Base-by-base conservation (phyloP, 2,113 vertebrate genomes). In the Ageneiosus marmoratus region DNA sequence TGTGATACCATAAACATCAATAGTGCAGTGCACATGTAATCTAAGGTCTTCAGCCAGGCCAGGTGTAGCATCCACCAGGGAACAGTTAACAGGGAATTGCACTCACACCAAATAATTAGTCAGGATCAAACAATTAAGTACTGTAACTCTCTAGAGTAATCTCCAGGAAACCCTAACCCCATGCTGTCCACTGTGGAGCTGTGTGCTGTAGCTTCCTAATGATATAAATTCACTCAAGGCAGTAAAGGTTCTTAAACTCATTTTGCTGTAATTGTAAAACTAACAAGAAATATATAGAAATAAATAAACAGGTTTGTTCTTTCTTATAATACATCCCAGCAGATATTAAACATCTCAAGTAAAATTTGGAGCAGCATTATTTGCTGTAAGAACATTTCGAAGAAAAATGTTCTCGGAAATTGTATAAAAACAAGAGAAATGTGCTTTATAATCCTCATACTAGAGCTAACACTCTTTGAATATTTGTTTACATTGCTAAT, bases 1-100 rank as follows among this genome's bases (percentile, higher is more conserved):
- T 81, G 58, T 27, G 7, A 58, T 29, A 22, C 20, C 63, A 67
- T 58, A 50, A 83, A 83, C 50, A 67, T 74, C 46, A 78, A n/a
- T 32, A 62, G 20, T 41, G 34, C 9, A 41, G 32, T 37, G 18
- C 63, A 67, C 63, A 69, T 20, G 16, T 6, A 34, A 37, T 34
- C 32, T 37, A 37, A 37, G 9, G 13, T 63, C 29, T 65, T 65
- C 62, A 65, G 29, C 63, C 63, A 67, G 37, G 65, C 20, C 67
- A 70, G n/a, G 34, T 70, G 22, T 5, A 70, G 4, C 67, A 70
- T 44, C 37, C 67, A 44, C 67, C 34, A 44, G 37, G 67, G 67
- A 70, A 37, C 67, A 70, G 37, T 70, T 70, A 70, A 44, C 10
- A 44, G 67, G 67, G 67, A 44, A 44, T 41, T 70, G 67, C 41